These are phyloP conservation scores for Pseudochaenichthys georgianus DNA, from an alignment of 2,797 vertebrate species.

Conservation along the genomic window DNA sequence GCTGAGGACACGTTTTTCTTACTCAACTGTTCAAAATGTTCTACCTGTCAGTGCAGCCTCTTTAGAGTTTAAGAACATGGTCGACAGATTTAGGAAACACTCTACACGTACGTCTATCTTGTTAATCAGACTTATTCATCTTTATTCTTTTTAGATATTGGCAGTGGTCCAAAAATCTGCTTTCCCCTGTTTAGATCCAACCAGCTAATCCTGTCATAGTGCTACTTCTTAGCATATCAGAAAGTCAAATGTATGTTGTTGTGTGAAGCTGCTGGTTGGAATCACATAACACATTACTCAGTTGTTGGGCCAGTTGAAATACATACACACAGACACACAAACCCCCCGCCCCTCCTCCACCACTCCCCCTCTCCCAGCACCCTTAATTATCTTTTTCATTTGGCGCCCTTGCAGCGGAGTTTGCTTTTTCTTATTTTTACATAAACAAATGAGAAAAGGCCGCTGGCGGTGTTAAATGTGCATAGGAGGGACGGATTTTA, in stretches of 20 bases:
- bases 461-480: conserved; percentile 6
- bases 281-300: conserved; percentile 46
- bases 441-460: conserved; percentile 57
- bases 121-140: conserved; percentile 4
- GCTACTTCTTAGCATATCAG: conserved; percentile 24
- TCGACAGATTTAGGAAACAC: neutral
- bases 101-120: neutral
- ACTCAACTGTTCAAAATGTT: neutral
- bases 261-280: conserved; percentile 28
- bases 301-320: conserved; percentile 38
- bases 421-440: conserved; percentile 36
- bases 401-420: conserved; percentile 28
- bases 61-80: conserved; percentile 3
- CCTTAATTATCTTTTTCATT: conserved; percentile 55
- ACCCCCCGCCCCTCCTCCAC: neutral
- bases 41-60: neutral
- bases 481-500: conserved; percentile 31
- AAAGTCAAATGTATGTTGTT: conserved; percentile 19
- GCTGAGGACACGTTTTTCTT: neutral
- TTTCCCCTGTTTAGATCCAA: neutral
- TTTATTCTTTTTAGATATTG: neutral
- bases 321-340: neutral
- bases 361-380: conserved; percentile 1
- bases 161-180: neutral
- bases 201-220: conserved; percentile 2